These are phyloP conservation scores for Tolypeutes matacus DNA, from an alignment of 2,797 vertebrate species.

Conservation along the genomic window DNA sequence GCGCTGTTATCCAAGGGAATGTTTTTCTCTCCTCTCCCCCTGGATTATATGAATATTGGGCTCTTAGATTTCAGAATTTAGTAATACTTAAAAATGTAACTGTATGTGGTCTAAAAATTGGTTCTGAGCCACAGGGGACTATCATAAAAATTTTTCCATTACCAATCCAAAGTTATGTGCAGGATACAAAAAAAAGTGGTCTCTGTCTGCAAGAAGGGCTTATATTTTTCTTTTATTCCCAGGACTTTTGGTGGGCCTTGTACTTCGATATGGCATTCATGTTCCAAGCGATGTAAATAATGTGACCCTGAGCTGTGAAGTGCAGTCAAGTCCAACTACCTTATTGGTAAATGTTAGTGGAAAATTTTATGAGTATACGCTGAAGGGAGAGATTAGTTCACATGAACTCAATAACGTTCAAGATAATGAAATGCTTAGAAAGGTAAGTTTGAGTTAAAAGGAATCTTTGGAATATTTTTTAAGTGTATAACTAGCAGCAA, in stretches of 20 bases:
- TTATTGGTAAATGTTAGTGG: constrained; percentile 96
- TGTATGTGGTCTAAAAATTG: constrained; percentile 52
- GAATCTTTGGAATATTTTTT: constrained; percentile 27
- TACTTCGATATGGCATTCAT: constrained; percentile 96
- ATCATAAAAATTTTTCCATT: neutral
- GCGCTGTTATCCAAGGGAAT: constrained; percentile 15
- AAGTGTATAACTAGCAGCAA: neutral
- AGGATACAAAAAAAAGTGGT: neutral
- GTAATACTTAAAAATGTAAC: constrained; percentile 65
- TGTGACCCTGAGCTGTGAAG: constrained; percentile 93
- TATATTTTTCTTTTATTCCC: constrained; percentile 36
- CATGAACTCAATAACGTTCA: constrained; percentile 93
- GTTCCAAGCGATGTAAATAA: constrained; percentile 94
- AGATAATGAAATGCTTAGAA: constrained; percentile 98
- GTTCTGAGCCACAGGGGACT: constrained; percentile 9
- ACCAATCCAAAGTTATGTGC: neutral
- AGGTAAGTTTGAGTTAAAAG: constrained; percentile 90
- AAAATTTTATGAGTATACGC: constrained; percentile 97
- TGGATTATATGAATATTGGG: constrained; percentile 30
- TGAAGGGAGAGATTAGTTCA: constrained; percentile 95
- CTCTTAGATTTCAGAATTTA: constrained; percentile 61
- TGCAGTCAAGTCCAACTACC: constrained; percentile 95
- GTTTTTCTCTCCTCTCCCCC: neutral
- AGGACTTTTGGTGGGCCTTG: constrained; percentile 96
- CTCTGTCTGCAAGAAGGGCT: neutral